phyloP scores from a whole-genome alignment of 2,888 invertebrate genomes.

The Temnothorax unifasciatus region DNA sequence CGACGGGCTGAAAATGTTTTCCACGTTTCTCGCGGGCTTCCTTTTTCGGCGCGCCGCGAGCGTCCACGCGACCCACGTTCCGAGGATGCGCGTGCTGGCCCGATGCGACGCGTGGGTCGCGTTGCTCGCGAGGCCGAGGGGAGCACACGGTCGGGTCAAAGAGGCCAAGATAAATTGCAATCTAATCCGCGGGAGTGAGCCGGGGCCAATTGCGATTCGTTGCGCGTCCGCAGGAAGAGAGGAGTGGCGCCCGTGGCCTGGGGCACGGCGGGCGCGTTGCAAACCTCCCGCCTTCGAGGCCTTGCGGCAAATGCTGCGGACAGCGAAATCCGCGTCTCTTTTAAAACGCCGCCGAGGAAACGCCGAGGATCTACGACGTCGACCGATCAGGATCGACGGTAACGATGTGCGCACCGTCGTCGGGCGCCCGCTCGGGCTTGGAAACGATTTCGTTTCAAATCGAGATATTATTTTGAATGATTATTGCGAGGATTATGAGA shows the following conservation, averaged over 20 bases:
- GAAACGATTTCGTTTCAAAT: not conserved
- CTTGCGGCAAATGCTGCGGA: slow-evolving; percentile 60
- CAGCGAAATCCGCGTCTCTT: slow-evolving; percentile 41
- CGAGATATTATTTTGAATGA: not conserved
- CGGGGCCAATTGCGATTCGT: slow-evolving; percentile 55
- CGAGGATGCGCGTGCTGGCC: slow-evolving; percentile 54
- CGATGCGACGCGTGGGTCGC: slow-evolving; percentile 34
- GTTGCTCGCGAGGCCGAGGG: slow-evolving; percentile 37
- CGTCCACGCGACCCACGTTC: not conserved
- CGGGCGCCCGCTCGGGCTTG: not conserved
- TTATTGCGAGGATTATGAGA: not conserved
- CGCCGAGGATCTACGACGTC: slow-evolving; percentile 58
- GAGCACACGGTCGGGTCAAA: slow-evolving; percentile 56
- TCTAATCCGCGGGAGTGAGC: slow-evolving; percentile 59
- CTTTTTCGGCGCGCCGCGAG: not conserved
- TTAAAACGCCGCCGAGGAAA: slow-evolving; percentile 56
- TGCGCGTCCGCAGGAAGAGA: slow-evolving; percentile 49
- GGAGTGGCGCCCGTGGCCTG: slow-evolving; percentile 24
- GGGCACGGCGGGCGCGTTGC: slow-evolving; percentile 5
- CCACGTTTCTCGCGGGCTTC: not conserved
- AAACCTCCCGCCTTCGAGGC: slow-evolving; percentile 52
- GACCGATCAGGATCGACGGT: slow-evolving; percentile 41
- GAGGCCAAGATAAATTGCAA: slow-evolving; percentile 67
- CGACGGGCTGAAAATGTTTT: not conserved
- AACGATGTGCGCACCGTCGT: slow-evolving; percentile 10